A percentile compares a stretch with the other conserved stretches of the same genome.
Evolutionary conservation across 2,113 vertebrate species (phyloP).

Genomic region (Rhinoderma darwinii): DNA sequence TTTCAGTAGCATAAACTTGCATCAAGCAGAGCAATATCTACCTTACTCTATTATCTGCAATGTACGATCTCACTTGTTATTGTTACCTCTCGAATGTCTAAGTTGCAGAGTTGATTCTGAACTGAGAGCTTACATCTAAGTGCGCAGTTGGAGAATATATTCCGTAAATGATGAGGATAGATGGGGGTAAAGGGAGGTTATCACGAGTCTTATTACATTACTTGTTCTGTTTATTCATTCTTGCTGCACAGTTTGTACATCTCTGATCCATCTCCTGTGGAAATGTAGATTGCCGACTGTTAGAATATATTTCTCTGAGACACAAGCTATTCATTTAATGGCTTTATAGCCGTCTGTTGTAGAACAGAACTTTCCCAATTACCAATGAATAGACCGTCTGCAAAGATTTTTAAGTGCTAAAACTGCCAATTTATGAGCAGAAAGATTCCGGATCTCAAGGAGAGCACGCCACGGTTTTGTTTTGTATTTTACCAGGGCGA

Average conservation of each 20-base stretch:
- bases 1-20: not conserved
- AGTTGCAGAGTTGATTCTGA: slow-evolving; percentile 1
- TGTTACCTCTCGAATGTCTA: not conserved
- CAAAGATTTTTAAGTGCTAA: slow-evolving; percentile 27
- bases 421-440: slow-evolving; percentile 48
- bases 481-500: slow-evolving; percentile 35
- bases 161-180: slow-evolving; percentile 35
- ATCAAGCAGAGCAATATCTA: not conserved
- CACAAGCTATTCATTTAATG: slow-evolving; percentile 48
- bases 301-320: slow-evolving; percentile 48
- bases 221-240: slow-evolving; percentile 45
- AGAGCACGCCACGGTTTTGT: not conserved
- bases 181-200: slow-evolving; percentile 27
- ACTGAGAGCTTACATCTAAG: not conserved
- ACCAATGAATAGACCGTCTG: slow-evolving; percentile 50
- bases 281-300: slow-evolving; percentile 44
- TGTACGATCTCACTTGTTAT: not conserved
- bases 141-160: not conserved
- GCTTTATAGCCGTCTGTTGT: slow-evolving; percentile 53
- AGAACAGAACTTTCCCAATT: slow-evolving; percentile 52
- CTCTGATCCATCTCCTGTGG: slow-evolving; percentile 45
- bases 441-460: slow-evolving; percentile 8
- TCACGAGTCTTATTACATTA: slow-evolving; percentile 43
- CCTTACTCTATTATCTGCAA: not conserved
- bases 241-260: slow-evolving; percentile 43